These are phyloP conservation scores for Ancistrus triradiatus DNA, from an alignment of 2,113 vertebrate genomes.

Conservation along the genomic window DNA sequence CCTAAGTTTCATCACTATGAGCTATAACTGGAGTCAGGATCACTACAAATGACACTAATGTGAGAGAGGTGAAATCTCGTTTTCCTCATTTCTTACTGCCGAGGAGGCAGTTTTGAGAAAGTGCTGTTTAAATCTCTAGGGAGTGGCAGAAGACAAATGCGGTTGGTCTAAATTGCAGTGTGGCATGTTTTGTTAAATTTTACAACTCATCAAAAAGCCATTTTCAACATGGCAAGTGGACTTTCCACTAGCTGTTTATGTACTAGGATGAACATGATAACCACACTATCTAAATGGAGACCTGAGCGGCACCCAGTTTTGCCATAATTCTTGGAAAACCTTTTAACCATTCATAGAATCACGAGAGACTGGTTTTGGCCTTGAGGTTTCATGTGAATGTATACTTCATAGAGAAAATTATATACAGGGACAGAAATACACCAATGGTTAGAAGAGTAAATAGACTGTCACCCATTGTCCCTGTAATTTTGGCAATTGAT, in stretches of 20 bases:
- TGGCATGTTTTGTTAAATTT: constrained; percentile 15
- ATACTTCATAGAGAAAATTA: constrained; percentile 54
- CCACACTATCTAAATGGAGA: constrained; percentile 40
- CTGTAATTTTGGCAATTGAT: constrained; percentile 60
- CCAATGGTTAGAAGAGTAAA: constrained; percentile 53
- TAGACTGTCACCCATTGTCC: constrained; percentile 45
- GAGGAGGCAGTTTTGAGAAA: constrained; percentile 12
- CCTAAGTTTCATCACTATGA: not conserved
- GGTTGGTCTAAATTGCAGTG: constrained; percentile 19
- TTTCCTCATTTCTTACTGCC: constrained; percentile 9
- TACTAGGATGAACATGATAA: constrained; percentile 53
- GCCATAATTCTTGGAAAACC: constrained; percentile 48
- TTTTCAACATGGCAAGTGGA: constrained; percentile 37
- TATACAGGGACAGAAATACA: constrained; percentile 50
- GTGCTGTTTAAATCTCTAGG: constrained; percentile 3
- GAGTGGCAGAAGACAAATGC: constrained; percentile 26
- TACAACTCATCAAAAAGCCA: constrained; percentile 33
- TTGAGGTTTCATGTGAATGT: constrained; percentile 34
- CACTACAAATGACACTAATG: constrained; percentile 15
- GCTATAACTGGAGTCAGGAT: not conserved
- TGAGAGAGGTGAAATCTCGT: not conserved
- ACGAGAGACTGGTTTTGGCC: constrained; percentile 38
- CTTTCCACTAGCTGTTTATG: constrained; percentile 55
- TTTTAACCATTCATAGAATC: constrained; percentile 48
- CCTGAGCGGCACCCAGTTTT: constrained; percentile 45